phyloP scores from a whole-genome alignment of 2,888 invertebrate species.

The Dolichomitus sp. region DNA sequence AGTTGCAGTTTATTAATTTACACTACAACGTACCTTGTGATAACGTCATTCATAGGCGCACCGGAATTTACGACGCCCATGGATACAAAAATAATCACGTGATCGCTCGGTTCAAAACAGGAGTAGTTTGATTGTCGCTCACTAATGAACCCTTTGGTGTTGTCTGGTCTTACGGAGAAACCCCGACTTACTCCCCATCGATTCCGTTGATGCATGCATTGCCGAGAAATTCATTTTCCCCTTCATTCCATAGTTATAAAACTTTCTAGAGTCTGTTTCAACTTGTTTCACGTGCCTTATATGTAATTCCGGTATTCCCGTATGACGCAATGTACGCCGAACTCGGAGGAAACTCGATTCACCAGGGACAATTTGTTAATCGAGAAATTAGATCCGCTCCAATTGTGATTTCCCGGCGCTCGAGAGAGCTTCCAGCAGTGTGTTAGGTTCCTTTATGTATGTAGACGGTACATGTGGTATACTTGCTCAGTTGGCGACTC shows the following conservation, averaged over 20 bases:
- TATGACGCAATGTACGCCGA: slow-evolving; percentile 35
- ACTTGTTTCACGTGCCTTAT: slow-evolving; percentile 4
- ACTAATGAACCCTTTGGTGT: too few relatives aligned
- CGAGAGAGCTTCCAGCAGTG: neutral
- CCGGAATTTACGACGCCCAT: too few relatives aligned
- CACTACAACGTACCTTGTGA: too few relatives aligned
- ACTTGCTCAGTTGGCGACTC: neutral
- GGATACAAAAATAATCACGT: too few relatives aligned
- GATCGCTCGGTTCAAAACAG: too few relatives aligned
- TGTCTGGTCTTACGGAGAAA: neutral
- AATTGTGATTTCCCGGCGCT: slow-evolving; percentile 51
- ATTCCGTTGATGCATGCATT: too few relatives aligned
- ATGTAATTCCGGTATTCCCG: slow-evolving; percentile 36
- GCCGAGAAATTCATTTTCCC: neutral
- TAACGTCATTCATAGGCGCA: too few relatives aligned
- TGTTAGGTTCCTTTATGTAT: neutral
- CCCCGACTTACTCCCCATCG: too few relatives aligned
- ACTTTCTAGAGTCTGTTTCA: slow-evolving; percentile 12
- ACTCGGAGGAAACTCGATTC: slow-evolving; percentile 34
- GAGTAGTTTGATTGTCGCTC: too few relatives aligned
- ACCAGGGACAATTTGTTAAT: slow-evolving; percentile 60
- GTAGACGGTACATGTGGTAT: neutral
- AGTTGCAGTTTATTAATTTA: too few relatives aligned
- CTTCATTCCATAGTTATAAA: neutral
- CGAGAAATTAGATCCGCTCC: slow-evolving; percentile 62